These are phyloP conservation scores for Andrena praecox DNA, from an alignment of 2,888 invertebrate species.

Conservation along the genomic window DNA sequence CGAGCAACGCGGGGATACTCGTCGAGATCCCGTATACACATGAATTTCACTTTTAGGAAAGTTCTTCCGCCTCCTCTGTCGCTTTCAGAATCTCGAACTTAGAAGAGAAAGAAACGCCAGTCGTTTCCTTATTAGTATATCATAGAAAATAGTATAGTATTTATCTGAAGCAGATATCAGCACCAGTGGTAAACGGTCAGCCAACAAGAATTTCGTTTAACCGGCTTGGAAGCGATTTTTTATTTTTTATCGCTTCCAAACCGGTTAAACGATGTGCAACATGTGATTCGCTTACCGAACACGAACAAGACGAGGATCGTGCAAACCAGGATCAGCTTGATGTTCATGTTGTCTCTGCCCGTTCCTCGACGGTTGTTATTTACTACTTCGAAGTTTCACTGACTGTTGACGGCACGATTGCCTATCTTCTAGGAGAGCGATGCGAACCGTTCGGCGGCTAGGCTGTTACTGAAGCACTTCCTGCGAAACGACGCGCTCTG, in stretches of 20 bases:
- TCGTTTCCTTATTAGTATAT: too few species aligned
- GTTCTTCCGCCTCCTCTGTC: neutral
- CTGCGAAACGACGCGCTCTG: slow-evolving; percentile 28
- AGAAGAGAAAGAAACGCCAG: too few species aligned
- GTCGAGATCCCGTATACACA: neutral
- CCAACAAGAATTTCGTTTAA: neutral
- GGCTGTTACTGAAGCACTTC: slow-evolving; percentile 56
- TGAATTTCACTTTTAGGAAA: slow-evolving; percentile 5
- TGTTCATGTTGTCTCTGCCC: slow-evolving; percentile 48
- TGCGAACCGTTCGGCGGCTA: slow-evolving; percentile 38
- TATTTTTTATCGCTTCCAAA: neutral
- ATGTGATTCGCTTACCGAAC: slow-evolving; percentile 69
- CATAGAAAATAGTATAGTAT: too few species aligned
- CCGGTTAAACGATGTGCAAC: neutral
- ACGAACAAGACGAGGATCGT: slow-evolving; percentile 69
- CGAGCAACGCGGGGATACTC: neutral
- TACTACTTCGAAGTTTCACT: neutral
- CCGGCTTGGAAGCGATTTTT: too few species aligned
- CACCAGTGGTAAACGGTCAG: neutral
- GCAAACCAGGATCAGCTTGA: slow-evolving; percentile 68
- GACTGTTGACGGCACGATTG: neutral
- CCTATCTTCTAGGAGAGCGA: neutral
- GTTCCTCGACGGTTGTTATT: neutral
- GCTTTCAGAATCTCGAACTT: too few species aligned
- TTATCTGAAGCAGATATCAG: neutral